Conservation (phyloP, 2,797 vertebrate species). For the Otolemur crassicaudatus region DNA sequence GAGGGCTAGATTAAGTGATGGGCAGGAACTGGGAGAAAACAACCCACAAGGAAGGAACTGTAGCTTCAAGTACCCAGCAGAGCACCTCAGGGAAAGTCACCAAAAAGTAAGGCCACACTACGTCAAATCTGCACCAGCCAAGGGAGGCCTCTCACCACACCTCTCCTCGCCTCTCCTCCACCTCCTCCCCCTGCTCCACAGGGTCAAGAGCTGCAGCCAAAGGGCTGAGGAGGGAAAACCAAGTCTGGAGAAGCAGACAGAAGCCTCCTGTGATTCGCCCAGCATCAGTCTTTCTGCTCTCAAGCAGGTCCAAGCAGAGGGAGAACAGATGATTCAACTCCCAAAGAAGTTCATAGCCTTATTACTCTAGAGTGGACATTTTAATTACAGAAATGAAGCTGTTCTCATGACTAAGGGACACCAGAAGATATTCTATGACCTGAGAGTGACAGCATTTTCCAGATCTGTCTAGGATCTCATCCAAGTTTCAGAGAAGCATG, state of each 20-base stretch:
- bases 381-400: not conserved
- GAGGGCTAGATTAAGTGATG: not conserved
- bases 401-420: no score
- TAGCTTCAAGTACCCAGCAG: not conserved
- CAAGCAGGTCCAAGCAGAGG: not conserved
- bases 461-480: no score
- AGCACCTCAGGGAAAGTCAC: not conserved
- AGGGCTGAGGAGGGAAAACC: not conserved
- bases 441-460: not conserved
- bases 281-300: not conserved
- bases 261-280: rapidly evolving
- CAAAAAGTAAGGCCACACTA: rapidly evolving
- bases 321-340: not conserved
- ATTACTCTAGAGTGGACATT: no score
- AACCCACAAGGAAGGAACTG: not conserved
- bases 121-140: no score
- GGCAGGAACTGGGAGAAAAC: no score
- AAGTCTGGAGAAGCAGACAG: not conserved
- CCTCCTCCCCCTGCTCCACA: not conserved
- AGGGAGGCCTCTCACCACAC: not conserved
- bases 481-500: rapidly evolving
- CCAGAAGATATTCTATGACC: no score
- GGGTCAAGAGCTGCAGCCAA: no score
- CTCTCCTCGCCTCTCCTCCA: no score
- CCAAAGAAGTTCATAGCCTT: not conserved